Evolutionary conservation across 1,140 invertebrate species (phyloP).

Genomic region (Neomicropteryx cornuta): DNA sequence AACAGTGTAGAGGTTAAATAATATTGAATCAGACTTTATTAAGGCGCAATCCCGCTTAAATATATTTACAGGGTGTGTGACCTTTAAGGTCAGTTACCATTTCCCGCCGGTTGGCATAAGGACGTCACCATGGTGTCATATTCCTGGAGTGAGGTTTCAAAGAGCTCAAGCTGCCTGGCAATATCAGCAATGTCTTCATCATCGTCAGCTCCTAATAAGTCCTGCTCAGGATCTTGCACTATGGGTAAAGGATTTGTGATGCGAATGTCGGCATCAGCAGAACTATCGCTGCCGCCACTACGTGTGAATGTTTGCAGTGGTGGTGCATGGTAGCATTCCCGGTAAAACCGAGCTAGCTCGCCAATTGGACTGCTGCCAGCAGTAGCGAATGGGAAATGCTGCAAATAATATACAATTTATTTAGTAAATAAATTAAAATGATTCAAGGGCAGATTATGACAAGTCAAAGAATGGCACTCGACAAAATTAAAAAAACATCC

Average conservation of each 20-base stretch:
- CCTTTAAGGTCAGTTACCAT: no score
- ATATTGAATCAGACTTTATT: no score
- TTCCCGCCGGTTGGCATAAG: no score
- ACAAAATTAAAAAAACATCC: not conserved
- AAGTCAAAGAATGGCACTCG: slow-evolving; percentile 10
- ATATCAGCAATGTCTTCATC: slow-evolving; percentile 55
- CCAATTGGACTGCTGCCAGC: slow-evolving; percentile 33
- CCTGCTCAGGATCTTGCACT: slow-evolving; percentile 6
- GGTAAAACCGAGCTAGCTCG: slow-evolving; percentile 67
- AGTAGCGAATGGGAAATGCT: slow-evolving; percentile 48
- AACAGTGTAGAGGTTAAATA: no score
- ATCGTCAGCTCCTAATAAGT: slow-evolving; percentile 9
- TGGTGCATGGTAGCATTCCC: slow-evolving; percentile 67
- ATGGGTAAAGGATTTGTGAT: slow-evolving; percentile 38
- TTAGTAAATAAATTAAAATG: no score
- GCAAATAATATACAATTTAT: no score
- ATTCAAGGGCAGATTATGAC: no score
- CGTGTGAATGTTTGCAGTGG: slow-evolving; percentile 52
- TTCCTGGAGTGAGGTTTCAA: slow-evolving; percentile 60
- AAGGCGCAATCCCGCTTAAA: no score
- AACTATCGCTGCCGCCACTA: slow-evolving; percentile 21
- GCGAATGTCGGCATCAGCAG: slow-evolving; percentile 19
- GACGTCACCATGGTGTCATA: slow-evolving; percentile 63
- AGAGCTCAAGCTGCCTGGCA: slow-evolving; percentile 58
- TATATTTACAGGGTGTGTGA: no score